phyloP scores from a whole-genome alignment of 1,140 invertebrate genomes.

The Mesaphorura yosii region DNA sequence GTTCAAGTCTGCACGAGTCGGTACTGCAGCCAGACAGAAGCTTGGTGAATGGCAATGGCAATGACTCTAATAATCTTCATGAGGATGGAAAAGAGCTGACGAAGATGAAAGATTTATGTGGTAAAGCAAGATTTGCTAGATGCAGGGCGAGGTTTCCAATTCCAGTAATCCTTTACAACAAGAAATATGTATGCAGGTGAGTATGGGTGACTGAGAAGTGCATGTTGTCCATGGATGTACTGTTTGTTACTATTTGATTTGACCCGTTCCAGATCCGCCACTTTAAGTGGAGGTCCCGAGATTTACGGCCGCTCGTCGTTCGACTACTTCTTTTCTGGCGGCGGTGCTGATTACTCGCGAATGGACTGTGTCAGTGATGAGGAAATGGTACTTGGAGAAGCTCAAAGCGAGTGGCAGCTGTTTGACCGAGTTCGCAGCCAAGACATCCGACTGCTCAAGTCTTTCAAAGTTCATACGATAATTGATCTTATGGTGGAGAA shows the following conservation, averaged over 20 bases:
- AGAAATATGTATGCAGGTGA: slow-evolving; percentile 55
- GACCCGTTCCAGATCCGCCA: slow-evolving; percentile 44
- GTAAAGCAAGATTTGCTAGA: slow-evolving; percentile 43
- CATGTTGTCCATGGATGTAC: no score
- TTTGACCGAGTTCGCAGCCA: slow-evolving; percentile 54
- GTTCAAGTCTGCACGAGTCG: slow-evolving; percentile 4
- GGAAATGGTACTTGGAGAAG: slow-evolving; percentile 32
- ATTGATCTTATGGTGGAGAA: slow-evolving; percentile 81
- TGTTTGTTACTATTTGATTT: no score
- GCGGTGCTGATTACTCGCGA: slow-evolving; percentile 29
- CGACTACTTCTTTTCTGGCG: slow-evolving; percentile 43
- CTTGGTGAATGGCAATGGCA: neutral
- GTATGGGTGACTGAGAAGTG: neutral
- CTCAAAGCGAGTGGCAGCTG: slow-evolving; percentile 45
- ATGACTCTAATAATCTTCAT: neutral
- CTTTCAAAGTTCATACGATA: slow-evolving; percentile 60
- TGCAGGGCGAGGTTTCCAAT: slow-evolving; percentile 65
- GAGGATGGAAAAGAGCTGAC: slow-evolving; percentile 12
- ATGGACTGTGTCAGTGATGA: slow-evolving; percentile 32
- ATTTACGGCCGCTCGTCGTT: slow-evolving; percentile 55
- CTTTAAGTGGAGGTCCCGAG: slow-evolving; percentile 57
- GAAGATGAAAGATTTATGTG: slow-evolving; percentile 29
- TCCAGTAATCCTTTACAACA: slow-evolving; percentile 65
- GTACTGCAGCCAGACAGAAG: neutral
- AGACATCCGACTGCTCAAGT: slow-evolving; percentile 61